Conservation (phyloP, 1,140 invertebrate species). For the Temnothorax longispinosus region DNA sequence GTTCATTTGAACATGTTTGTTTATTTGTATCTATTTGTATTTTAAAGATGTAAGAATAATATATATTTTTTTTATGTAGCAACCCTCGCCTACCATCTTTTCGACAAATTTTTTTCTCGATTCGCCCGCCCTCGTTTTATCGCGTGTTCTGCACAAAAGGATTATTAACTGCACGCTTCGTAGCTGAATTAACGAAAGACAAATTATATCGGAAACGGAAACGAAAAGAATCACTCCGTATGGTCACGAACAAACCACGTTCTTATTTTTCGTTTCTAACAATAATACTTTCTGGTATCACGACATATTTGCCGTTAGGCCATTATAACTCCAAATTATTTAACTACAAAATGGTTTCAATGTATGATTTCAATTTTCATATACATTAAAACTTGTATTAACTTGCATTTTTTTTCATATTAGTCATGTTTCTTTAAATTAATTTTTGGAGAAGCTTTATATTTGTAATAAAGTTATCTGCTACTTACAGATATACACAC, state of each 20-base stretch:
- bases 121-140: constrained; percentile 48
- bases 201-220: constrained; percentile 71
- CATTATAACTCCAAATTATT: background rate
- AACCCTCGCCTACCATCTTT: background rate
- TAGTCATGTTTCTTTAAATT: background rate
- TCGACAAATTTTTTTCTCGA: constrained; percentile 33
- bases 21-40: background rate
- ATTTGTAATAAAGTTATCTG: background rate
- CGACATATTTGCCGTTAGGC: constrained; percentile 13
- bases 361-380: background rate
- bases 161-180: constrained; percentile 75
- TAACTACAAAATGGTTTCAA: constrained; percentile 6
- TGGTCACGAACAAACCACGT: constrained; percentile 62
- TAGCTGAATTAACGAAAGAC: constrained; percentile 68
- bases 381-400: background rate
- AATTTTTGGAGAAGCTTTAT: background rate
- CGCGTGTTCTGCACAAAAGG: constrained; percentile 59
- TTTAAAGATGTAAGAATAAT: background rate
- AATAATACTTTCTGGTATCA: constrained; percentile 57
- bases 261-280: constrained; percentile 33
- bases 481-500: background rate
- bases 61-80: background rate
- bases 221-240: constrained; percentile 55
- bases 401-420: background rate
- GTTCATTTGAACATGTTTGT: background rate